Evolutionary conservation across 2,113 vertebrate genomes (phyloP), one percentile per base, ranked within the genome.

Genomic region (Pleuronectes platessa): DNA sequence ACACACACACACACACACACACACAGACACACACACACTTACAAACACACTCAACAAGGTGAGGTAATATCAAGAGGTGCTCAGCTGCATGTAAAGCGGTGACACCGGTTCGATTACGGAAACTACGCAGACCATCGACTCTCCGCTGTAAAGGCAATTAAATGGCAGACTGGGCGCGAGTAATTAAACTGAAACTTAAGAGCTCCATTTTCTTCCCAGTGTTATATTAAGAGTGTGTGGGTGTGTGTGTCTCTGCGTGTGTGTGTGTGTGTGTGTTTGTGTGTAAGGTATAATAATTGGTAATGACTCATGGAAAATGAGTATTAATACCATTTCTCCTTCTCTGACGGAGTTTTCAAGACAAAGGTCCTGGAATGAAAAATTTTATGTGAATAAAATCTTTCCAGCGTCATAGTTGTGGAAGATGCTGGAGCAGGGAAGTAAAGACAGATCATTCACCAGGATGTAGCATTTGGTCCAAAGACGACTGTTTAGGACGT

Each of bases 101-200:
- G 40, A 82, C 23, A 53, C 61, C 74, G 64, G 7, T 67, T 63
- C 71, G 84, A 81, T 82, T 73, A 71, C 20, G 17, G 72, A 74
- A 79, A 72, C 74, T 69, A 56, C 51, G 68, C 68, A 66, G 71
- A 21, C 73, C 68, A 59, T 71, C 15, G 51, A 77, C 61, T 75
- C 35, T 11, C 64, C 3, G 11, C 68, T 61, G 15, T 63, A 59
- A 47, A 70, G 59, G 79, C 63, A 88, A 91, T 86, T 90, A 80
- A 89, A 81, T 79, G 67, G 71, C 75, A 42, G 40, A 42, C 40
- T 42, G 40, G 40, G 40, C 40, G 10, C 74, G 66, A 68, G 79
- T 66, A 84, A 88, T 89, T 86, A 87, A 88, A 73, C 27, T 23
- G 67, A 85, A 82, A 75, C 64, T 71, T 73, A 51, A 61, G 58